Evolutionary conservation across 2,888 invertebrate species (phyloP).

Genomic region (Barypeithes pellucidus): DNA sequence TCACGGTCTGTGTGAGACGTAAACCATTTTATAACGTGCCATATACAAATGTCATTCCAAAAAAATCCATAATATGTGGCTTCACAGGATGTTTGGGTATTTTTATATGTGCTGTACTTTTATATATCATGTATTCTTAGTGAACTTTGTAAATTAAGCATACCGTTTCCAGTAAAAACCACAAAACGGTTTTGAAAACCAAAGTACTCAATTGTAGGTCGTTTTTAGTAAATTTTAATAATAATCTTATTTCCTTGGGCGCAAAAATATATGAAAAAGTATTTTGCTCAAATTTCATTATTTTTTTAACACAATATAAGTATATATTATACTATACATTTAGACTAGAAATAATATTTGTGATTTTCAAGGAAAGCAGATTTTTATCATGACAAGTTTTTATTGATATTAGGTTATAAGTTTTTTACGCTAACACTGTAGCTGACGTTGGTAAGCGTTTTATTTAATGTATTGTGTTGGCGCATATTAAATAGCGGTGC

Average conservation of each 20-base stretch:
- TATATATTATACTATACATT: constrained; percentile 7
- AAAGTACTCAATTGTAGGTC: constrained; percentile 58
- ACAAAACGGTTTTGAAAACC: constrained; percentile 59
- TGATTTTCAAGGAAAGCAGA: constrained; percentile 42
- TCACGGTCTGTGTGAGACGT: constrained; percentile 81
- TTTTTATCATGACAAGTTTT: constrained; percentile 35
- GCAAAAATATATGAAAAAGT: constrained; percentile 35
- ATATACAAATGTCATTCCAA: constrained; percentile 63
- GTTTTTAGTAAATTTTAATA: constrained; percentile 48
- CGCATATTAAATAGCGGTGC: constrained; percentile 20
- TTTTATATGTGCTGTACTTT: constrained; percentile 62
- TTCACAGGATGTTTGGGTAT: constrained; percentile 62
- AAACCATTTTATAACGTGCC: constrained; percentile 62
- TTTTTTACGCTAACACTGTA: constrained; percentile 44
- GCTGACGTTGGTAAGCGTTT: not conserved
- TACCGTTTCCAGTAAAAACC: constrained; percentile 47
- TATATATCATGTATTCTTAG: constrained; percentile 60
- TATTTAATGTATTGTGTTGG: constrained; percentile 13
- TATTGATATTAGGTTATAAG: constrained; percentile 29
- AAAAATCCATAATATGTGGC: constrained; percentile 52
- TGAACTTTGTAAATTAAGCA: constrained; percentile 46
- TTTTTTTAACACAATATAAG: constrained; percentile 38
- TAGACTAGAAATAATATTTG: constrained; percentile 35
- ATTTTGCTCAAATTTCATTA: constrained; percentile 49
- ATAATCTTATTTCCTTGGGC: constrained; percentile 38